Conservation (phyloP, 2,888 invertebrate species). For the Sylvicola fuscatus region DNA sequence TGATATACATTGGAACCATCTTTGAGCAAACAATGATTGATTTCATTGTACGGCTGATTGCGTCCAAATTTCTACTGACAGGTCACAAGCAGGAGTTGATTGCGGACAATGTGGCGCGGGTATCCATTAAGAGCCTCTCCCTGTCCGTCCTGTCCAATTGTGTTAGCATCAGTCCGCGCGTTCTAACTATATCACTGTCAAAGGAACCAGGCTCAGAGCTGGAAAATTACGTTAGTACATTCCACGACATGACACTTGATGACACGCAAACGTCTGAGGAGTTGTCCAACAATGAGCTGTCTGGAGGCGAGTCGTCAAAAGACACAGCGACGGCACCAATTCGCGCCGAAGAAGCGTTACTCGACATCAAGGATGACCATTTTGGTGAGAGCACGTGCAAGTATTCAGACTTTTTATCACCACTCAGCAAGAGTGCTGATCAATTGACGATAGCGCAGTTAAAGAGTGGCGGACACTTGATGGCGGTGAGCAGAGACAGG, state of each 20-base stretch:
- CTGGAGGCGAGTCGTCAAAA: constrained; percentile 1
- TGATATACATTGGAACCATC: constrained; percentile 19
- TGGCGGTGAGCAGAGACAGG: too few species aligned
- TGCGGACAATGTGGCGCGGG: constrained; percentile 55
- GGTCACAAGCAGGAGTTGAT: constrained; percentile 32
- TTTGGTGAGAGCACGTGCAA: constrained; percentile 29
- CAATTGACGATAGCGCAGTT: constrained; percentile 11
- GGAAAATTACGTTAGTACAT: constrained; percentile 1
- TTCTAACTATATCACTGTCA: constrained; percentile 43
- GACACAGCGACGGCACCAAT: constrained; percentile 13
- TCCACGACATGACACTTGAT: constrained; percentile 7
- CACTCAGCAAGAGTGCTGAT: constrained; percentile 19
- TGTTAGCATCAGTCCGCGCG: constrained; percentile 48
- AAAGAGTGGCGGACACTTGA: background rate
- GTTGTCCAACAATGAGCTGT: background rate
- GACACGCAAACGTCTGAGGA: background rate
- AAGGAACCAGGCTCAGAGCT: constrained; percentile 25
- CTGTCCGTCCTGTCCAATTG: constrained; percentile 59
- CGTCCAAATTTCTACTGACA: constrained; percentile 20
- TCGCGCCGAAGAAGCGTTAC: constrained; percentile 21
- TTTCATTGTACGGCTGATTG: constrained; percentile 20
- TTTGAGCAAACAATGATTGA: constrained; percentile 21
- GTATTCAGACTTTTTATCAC: constrained; percentile 12
- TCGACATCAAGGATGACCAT: constrained; percentile 42
- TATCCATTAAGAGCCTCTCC: constrained; percentile 80